Percentiles rank a stretch among this genome's conserved stretches.
Conservation (phyloP, 2,888 invertebrate genomes). For the Elaeidobius kamerunicus region DNA sequence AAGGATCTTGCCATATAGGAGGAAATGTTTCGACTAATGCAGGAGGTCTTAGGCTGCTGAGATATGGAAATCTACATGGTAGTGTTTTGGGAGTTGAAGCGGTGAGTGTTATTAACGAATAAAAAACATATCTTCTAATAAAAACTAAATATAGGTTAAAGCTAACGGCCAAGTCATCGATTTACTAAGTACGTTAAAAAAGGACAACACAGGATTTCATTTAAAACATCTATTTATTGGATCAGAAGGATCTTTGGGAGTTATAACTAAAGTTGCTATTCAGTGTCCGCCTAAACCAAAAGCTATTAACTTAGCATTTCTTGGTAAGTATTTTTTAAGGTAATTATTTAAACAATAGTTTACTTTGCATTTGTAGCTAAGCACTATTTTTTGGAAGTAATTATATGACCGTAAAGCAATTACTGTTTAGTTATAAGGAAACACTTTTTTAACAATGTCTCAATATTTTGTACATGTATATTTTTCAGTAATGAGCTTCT, state of each 20-base stretch:
- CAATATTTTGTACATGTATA: no score
- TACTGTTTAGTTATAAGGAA: no score
- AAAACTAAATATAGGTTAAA: constrained; percentile 59
- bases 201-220: constrained; percentile 98
- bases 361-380: not conserved
- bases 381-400: no score
- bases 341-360: not conserved
- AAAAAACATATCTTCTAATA: not conserved
- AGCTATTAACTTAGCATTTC: constrained; percentile 80
- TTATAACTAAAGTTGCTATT: constrained; percentile 89
- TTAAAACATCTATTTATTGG: constrained; percentile 96
- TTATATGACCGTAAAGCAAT: no score
- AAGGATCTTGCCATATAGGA: constrained; percentile 92
- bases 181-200: constrained; percentile 81
- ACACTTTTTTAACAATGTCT: no score
- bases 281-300: constrained; percentile 84
- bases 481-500: no score
- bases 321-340: constrained; percentile 59
- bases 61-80: constrained; percentile 93
- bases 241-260: constrained; percentile 93
- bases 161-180: constrained; percentile 85
- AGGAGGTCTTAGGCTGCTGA: constrained; percentile 84
- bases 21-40: constrained; percentile 96
- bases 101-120: no score
- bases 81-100: constrained; percentile 88